Evolutionary conservation across 1,140 invertebrate genomes (phyloP), one percentile per base, ranked within the genome.

Genomic region (Pomacea maculata): DNA sequence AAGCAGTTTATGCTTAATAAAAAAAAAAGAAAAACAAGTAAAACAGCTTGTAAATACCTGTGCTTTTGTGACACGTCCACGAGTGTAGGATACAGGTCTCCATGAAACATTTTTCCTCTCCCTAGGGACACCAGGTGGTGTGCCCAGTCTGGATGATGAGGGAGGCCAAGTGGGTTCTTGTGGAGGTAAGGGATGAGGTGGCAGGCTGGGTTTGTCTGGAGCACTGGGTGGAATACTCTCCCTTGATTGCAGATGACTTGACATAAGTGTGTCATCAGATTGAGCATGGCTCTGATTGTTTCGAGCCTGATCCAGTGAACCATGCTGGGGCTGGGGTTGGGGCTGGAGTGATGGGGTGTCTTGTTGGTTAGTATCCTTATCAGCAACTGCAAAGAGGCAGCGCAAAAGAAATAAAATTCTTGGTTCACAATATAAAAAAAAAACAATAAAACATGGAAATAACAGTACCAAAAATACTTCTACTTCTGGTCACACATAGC

Each of bases 151-250:
- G 0, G 65, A 45, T 29, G 64, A 70, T 34, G 15, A 29, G 6
- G 76, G 77, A 10, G 77, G 77, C 77, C 77, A 78, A 0, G 54
- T 78, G 7, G 77, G 77, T 8, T 70, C 77, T 7, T 17, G 65
- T 7, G 77, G 77, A 45, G 75, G 64, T 45, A 63, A 65, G 6
- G 75, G 25, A 54, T 9, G 75, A 19, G 75, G 64, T 8, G 34
- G 71, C 71, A 45, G 29, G 54, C 25, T 64, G 12, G 52, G 11
- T 54, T 55, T n/a, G 15, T 61, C 55, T 57, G n/a, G 52, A 9
- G 4, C 11, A 11, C n/a, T 29, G 21, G 11, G 8, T 11, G 10
- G 11, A 52, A 14, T 54, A 14, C 75, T 45, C 29, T 55, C 55
- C 55, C 17, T 15, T 21, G 14, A 14, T 61, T 14, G 57, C 0